Percentiles rank a stretch among this genome's conserved stretches.
Conservation (phyloP, 2,888 invertebrate species). For the Heliconius cydno region DNA sequence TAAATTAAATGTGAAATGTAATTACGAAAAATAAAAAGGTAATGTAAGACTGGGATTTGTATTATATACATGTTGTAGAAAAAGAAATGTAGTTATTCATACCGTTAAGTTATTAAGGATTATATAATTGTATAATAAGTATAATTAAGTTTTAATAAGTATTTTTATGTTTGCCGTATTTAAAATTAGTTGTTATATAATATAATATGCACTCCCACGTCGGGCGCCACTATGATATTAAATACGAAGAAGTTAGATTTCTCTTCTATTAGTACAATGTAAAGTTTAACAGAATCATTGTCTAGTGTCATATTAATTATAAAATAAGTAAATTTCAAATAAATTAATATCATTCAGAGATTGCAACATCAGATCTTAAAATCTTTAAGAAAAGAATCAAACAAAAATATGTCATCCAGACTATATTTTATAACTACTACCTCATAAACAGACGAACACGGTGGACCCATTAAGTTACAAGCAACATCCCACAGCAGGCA, state of each 20-base stretch:
- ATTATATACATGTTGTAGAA: neutral
- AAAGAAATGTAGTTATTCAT: neutral
- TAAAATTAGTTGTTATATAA: neutral
- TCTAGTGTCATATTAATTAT: too few relatives aligned
- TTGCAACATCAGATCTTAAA: neutral
- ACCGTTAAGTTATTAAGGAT: too few relatives aligned
- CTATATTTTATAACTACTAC: constrained; percentile 28
- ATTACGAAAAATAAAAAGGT: neutral
- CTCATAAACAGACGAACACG: constrained; percentile 24
- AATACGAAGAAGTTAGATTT: neutral
- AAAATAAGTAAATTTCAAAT: neutral
- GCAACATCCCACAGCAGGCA: constrained; percentile 34
- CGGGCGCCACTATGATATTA: constrained; percentile 55
- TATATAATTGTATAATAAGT: neutral
- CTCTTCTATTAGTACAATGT: neutral
- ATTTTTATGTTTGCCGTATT: too few relatives aligned
- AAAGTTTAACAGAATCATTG: neutral
- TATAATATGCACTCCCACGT: constrained; percentile 45
- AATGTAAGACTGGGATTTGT: neutral
- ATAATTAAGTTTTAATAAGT: too few relatives aligned
- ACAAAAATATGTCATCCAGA: neutral
- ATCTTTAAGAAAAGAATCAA: neutral
- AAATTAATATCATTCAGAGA: neutral
- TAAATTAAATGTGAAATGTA: neutral
- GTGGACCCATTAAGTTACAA: constrained; percentile 33